Evolutionary conservation across 2,113 vertebrate species (phyloP).

Genomic region (Platanista minor): DNA sequence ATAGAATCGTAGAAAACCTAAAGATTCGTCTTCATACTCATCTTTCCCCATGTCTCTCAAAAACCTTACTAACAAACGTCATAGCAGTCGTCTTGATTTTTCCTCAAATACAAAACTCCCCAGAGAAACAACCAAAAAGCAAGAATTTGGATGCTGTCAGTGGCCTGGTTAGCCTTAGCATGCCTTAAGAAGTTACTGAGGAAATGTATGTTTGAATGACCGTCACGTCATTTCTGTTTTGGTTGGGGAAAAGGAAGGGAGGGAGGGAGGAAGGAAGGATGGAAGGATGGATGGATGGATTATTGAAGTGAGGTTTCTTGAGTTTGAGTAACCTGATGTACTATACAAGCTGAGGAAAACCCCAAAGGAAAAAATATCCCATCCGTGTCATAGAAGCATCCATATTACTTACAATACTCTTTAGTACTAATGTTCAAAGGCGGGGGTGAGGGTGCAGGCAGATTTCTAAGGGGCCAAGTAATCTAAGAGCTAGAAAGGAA

Average conservation of each 20-base stretch:
- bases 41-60: background rate
- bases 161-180: background rate
- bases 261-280: too few species aligned
- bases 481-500: background rate
- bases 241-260: background rate
- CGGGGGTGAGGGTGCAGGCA: too few species aligned
- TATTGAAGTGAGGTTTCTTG: background rate
- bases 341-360: background rate
- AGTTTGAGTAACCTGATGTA: background rate
- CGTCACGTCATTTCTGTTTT: background rate
- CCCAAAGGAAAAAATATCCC: background rate
- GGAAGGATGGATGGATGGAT: too few species aligned
- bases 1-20: background rate
- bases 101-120: background rate
- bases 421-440: background rate
- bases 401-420: background rate
- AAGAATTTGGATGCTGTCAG: background rate
- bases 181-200: background rate
- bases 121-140: background rate
- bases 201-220: background rate
- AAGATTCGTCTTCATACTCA: background rate
- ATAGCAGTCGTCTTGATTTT: background rate
- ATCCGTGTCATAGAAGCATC: fast-evolving
- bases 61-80: background rate
- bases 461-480: background rate